Percentiles rank a stretch among this genome's conserved stretches.
These are phyloP conservation scores for Lordiphosa fenestrarum DNA, from an alignment of 2,888 invertebrate genomes.

Conservation along the genomic window DNA sequence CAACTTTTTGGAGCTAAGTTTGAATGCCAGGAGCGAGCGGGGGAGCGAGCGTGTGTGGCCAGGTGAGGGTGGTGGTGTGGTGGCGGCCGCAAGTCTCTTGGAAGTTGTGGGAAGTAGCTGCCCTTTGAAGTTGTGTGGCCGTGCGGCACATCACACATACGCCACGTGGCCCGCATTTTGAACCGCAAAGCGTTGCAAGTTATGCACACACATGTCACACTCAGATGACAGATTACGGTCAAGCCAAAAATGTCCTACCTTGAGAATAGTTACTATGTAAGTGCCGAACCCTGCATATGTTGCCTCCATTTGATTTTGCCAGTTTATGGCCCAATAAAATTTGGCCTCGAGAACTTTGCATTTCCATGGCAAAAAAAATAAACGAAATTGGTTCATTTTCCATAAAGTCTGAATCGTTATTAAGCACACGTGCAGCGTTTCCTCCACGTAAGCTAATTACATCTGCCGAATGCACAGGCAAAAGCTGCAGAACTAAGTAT, in stretches of 20 bases:
- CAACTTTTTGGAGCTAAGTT: slow-evolving; percentile 63
- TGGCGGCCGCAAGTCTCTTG: slow-evolving; percentile 44
- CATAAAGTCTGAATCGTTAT: slow-evolving; percentile 14
- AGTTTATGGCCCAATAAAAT: slow-evolving; percentile 29
- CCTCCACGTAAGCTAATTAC: slow-evolving; percentile 60
- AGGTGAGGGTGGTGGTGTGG: slow-evolving; percentile 18
- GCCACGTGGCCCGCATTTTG: slow-evolving; percentile 33
- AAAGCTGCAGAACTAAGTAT: slow-evolving; percentile 25
- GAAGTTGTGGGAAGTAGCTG: slow-evolving; percentile 29
- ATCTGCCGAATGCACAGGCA: slow-evolving; percentile 39
- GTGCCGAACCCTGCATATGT: too few species aligned
- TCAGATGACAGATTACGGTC: not conserved
- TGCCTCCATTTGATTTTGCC: not conserved
- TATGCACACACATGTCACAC: slow-evolving; percentile 8
- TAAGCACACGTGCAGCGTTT: slow-evolving; percentile 53
- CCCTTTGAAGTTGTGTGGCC: slow-evolving; percentile 60
- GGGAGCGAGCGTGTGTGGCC: slow-evolving; percentile 12
- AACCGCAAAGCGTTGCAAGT: slow-evolving; percentile 5
- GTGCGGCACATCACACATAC: slow-evolving; percentile 38
- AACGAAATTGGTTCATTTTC: slow-evolving; percentile 47
- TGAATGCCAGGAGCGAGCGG: slow-evolving; percentile 41
- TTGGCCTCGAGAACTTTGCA: not conserved
- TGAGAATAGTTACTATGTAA: not conserved
- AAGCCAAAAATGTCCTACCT: not conserved
- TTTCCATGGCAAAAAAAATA: slow-evolving; percentile 13